Percentiles rank a stretch among this genome's conserved stretches.
Conservation (phyloP, 2,797 vertebrate genomes). For the Dendrocincla fuliginosa region DNA sequence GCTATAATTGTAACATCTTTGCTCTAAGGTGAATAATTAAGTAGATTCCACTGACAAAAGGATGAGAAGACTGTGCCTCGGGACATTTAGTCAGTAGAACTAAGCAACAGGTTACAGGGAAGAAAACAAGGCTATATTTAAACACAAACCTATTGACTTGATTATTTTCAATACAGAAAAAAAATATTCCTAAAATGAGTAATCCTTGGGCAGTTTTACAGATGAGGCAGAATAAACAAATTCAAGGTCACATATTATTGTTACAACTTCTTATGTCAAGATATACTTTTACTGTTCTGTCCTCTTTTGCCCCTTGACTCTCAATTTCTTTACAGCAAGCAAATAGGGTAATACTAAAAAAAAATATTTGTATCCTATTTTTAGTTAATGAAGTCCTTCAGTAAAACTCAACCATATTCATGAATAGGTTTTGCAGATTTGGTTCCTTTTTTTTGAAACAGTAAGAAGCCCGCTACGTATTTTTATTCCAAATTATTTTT, state of each 20-base stretch:
- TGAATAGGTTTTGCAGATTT: background rate
- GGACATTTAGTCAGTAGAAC: slow-evolving; percentile 50
- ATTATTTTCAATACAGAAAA: background rate
- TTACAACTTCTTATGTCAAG: background rate
- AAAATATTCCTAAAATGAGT: background rate
- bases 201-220: background rate
- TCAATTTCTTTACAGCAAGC: background rate
- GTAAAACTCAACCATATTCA: background rate
- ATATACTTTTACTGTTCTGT: background rate
- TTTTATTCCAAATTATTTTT: background rate
- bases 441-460: background rate
- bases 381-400: background rate
- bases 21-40: slow-evolving; percentile 68
- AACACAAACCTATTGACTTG: slow-evolving; percentile 21
- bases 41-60: slow-evolving; percentile 67
- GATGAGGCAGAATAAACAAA: background rate
- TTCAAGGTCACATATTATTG: background rate
- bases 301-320: background rate
- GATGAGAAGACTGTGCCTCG: slow-evolving; percentile 53
- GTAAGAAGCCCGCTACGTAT: accelerated
- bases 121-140: slow-evolving; percentile 45
- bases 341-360: background rate
- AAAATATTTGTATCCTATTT: background rate
- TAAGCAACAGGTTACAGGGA: slow-evolving; percentile 50
- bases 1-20: slow-evolving; percentile 61